phyloP scores from a whole-genome alignment of 2,888 invertebrate species.

The Drosophila yooni region DNA sequence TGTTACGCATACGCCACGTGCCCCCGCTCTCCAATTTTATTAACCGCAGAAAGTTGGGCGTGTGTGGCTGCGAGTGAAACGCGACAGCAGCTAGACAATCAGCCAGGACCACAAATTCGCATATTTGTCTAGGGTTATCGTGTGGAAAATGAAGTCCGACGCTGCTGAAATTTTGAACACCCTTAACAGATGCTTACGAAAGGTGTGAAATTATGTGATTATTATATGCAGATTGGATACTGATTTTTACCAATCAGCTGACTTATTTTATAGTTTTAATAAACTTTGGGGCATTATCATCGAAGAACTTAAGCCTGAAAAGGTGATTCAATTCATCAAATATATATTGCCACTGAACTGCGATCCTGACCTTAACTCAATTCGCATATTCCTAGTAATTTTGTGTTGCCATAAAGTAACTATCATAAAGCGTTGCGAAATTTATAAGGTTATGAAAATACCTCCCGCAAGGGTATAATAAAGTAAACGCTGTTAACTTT shows the following conservation, averaged over 20 bases:
- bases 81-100: slow-evolving; percentile 9
- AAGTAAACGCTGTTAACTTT: slow-evolving; percentile 51
- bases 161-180: background rate
- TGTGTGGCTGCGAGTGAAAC: slow-evolving; percentile 9
- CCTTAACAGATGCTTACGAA: background rate
- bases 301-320: background rate
- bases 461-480: background rate
- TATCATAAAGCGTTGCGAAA: background rate
- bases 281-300: background rate
- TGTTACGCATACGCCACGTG: slow-evolving; percentile 40
- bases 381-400: background rate
- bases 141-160: slow-evolving; percentile 9
- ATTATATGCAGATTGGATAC: background rate
- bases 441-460: background rate
- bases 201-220: background rate
- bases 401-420: background rate
- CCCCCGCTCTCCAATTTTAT: slow-evolving; percentile 51
- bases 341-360: background rate
- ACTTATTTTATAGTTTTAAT: background rate
- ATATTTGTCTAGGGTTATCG: slow-evolving; percentile 51
- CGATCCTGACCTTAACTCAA: background rate
- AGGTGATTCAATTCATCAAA: background rate
- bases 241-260: background rate
- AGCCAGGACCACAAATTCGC: slow-evolving; percentile 17
- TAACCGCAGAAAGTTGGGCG: slow-evolving; percentile 62